These are phyloP conservation scores for Stylophora pistillata DNA, from an alignment of 64 coral and sea anemone species.

Conservation along the genomic window DNA sequence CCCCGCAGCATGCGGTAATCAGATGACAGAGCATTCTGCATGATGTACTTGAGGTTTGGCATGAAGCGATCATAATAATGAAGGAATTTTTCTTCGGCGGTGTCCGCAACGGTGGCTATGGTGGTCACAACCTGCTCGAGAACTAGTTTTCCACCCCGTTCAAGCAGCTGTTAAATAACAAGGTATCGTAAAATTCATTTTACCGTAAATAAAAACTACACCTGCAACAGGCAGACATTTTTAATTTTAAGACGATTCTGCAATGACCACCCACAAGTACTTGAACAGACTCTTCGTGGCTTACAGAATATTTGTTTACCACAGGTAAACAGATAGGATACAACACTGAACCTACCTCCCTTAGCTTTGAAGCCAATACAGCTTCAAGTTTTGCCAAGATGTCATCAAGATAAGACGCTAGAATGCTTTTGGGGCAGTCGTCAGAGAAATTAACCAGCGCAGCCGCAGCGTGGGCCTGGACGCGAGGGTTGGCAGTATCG, in stretches of 20 bases:
- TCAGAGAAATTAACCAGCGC: conserved; percentile 97
- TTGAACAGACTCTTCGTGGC: too few relatives aligned
- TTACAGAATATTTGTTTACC: too few relatives aligned
- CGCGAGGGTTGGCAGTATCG: conserved; percentile 86
- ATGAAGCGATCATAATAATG: conserved; percentile 94
- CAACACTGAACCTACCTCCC: conserved; percentile 60
- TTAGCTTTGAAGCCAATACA: conserved; percentile 83
- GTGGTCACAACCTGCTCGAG: conserved; percentile 96
- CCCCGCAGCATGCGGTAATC: conserved; percentile 89
- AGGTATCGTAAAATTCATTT: background rate
- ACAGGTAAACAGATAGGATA: too few relatives aligned
- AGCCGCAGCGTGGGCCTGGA: conserved; percentile 95
- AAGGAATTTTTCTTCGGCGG: conserved; percentile 91
- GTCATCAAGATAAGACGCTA: conserved; percentile 82
- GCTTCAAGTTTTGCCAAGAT: conserved; percentile 85
- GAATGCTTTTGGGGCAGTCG: conserved; percentile 87
- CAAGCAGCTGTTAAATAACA: conserved; percentile 53
- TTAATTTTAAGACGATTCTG: too few relatives aligned
- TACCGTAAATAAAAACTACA: background rate
- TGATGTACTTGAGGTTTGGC: conserved; percentile 89
- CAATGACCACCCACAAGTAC: too few relatives aligned
- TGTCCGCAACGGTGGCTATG: conserved; percentile 92
- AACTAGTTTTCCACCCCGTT: conserved; percentile 90
- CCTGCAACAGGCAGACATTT: too few relatives aligned
- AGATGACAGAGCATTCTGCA: conserved; percentile 84